Conservation (phyloP, 2,113 vertebrate genomes). For the Lophochroa leadbeateri region DNA sequence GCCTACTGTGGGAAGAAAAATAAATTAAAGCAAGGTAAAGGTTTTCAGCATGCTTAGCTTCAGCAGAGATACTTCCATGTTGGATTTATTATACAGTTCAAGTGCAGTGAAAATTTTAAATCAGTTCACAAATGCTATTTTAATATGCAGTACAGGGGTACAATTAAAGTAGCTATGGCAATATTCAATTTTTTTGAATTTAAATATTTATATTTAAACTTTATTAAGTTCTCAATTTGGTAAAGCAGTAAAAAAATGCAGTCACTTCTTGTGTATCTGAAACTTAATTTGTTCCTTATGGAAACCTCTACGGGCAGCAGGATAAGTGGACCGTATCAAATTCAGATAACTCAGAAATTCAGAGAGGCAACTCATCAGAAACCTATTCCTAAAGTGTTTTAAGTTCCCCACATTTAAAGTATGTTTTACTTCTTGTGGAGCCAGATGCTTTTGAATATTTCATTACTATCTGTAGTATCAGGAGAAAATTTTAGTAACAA, state of each 20-base stretch:
- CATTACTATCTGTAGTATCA: background rate
- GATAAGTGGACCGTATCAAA: background rate
- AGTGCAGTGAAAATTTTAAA: background rate
- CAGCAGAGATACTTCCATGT: background rate
- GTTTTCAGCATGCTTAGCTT: background rate
- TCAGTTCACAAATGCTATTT: background rate
- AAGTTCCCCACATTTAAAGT: background rate
- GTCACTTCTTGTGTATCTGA: background rate
- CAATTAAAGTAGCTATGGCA: too few species aligned
- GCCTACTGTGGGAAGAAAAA: slow-evolving; percentile 68
- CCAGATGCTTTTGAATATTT: background rate
- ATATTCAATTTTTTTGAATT: background rate
- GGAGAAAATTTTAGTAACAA: background rate
- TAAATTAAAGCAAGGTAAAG: background rate
- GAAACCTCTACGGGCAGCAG: background rate
- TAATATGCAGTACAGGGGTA: background rate
- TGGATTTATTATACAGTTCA: background rate
- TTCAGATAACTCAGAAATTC: background rate
- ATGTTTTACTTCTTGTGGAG: background rate
- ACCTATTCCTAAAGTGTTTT: background rate
- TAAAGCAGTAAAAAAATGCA: background rate
- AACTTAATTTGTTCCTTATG: background rate
- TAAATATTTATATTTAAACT: background rate
- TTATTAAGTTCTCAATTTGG: background rate
- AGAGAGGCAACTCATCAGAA: background rate